Base-by-base conservation (phyloP, 1,140 invertebrate genomes). In the Pollicipes pollicipes region DNA sequence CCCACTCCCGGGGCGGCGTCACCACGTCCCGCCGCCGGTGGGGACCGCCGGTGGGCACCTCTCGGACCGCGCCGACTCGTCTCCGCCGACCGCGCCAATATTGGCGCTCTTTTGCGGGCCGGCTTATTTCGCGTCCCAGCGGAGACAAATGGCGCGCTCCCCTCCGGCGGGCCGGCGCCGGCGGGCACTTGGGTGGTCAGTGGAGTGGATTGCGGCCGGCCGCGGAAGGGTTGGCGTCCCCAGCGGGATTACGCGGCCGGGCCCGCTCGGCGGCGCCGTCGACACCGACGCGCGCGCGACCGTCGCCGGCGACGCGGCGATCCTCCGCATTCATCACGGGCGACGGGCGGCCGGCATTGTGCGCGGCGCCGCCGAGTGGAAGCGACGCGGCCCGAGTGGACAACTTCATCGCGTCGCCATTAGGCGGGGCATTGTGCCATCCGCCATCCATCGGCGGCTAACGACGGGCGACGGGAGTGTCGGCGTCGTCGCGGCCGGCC, bases 81-180 rank as follows among this genome's bases (percentile, higher is more conserved):
- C 45, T 2, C 13, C 45, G 45, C 45, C 2, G 13, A 58, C 45
- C 13, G 45, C 32, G 45, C 45, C 45, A 58, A 58, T 58, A 58
- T 58, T 58, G 45, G 45, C 45, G 13, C 13, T 2, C 45, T 58
- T 58, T 58, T 58, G 45, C 45, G 45, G 45, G 45, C 13, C 45
- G 45, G 45, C 45, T 58, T 58, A 58, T 58, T 58, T 58, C 45
- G 45, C 45, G 45, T 58, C 45, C 45, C 45, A 58, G 45, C 45
- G 45, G 45, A 58, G 45, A 10, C 45, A 21, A 58, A 58, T 58
- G 45, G 21, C 10, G 10, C 2, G 13, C 24, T 58, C 45, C 45
- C 45, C 45, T 58, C 45, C 10, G 45, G 45, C 45, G 45, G 45
- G n/a, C n/a, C 45, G 45, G 45, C 45, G 45, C 45, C 45, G 6